Evolutionary conservation across 2,797 vertebrate species (phyloP).

Genomic region (Enteromius afrohamiltoni): DNA sequence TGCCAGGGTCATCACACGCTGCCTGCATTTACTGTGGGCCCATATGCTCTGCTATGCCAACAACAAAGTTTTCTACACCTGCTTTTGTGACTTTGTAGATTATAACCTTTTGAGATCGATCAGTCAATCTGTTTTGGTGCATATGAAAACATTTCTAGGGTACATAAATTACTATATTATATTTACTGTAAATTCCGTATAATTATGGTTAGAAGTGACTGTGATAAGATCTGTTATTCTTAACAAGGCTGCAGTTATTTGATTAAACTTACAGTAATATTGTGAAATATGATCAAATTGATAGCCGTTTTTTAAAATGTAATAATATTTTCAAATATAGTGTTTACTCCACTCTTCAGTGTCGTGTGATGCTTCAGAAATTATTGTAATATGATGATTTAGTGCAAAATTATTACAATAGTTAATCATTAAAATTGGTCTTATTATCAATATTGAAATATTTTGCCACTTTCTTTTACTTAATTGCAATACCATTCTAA

Average conservation of each 20-base stretch:
- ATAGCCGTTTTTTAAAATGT: too few species aligned
- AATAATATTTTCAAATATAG: too few species aligned
- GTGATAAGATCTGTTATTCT: background rate
- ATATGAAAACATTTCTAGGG: background rate
- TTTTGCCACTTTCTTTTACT: background rate
- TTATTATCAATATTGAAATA: background rate
- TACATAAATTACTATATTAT: background rate
- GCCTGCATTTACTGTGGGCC: background rate
- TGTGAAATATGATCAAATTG: background rate
- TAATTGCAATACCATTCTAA: background rate
- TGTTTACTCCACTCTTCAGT: background rate
- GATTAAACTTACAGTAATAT: background rate
- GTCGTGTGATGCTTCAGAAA: background rate
- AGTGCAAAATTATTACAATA: background rate
- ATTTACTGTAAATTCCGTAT: background rate
- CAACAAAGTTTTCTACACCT: background rate
- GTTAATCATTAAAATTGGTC: too few species aligned
- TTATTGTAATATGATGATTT: background rate
- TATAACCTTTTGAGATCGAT: background rate
- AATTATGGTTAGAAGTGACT: background rate
- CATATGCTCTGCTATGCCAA: background rate
- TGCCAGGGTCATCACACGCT: constrained; percentile 1
- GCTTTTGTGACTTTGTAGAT: background rate
- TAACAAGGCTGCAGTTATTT: background rate
- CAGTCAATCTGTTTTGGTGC: background rate